Conservation (phyloP, 2,113 vertebrate species). For the Sorex araneus region DNA sequence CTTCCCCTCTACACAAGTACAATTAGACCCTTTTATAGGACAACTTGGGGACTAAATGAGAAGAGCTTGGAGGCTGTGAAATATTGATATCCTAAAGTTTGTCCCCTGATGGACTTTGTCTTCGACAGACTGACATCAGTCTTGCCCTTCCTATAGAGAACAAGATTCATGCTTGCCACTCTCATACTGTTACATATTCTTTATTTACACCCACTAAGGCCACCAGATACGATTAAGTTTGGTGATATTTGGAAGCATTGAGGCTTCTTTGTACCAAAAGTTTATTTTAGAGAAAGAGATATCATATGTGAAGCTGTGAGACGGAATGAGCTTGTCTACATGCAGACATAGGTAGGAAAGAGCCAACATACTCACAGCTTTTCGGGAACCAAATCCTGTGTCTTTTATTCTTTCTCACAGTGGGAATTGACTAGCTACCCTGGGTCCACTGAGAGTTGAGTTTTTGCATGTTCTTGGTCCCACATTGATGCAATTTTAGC, state of each 20-base stretch:
- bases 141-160: background rate
- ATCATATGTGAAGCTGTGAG: background rate
- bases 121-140: background rate
- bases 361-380: background rate
- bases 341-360: background rate
- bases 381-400: background rate
- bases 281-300: background rate
- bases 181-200: background rate
- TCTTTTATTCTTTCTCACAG: background rate
- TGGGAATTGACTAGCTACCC: accelerated
- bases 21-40: background rate
- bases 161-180: background rate
- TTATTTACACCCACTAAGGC: background rate
- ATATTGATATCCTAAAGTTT: background rate
- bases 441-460: background rate
- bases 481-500: background rate
- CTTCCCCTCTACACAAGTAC: background rate
- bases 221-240: background rate
- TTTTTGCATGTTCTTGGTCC: background rate
- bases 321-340: too few species aligned
- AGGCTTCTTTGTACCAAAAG: background rate
- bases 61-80: background rate
- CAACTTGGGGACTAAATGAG: background rate
- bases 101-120: background rate
- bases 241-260: background rate